Conservation (phyloP, 2,888 invertebrate species). For the Xestobium rufovillosum region DNA sequence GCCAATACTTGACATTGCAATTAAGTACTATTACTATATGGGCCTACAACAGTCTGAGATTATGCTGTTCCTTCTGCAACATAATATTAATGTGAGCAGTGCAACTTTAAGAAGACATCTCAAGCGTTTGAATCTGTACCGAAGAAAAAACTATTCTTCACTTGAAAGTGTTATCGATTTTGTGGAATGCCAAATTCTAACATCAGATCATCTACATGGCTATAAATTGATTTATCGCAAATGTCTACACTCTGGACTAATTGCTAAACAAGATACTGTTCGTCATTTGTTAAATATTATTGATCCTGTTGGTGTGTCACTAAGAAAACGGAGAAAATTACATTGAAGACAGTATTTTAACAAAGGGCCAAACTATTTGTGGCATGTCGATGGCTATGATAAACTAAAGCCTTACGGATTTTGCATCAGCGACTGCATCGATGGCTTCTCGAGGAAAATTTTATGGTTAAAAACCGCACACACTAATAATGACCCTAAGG, state of each 20-base stretch:
- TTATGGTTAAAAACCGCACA: conserved; percentile 2
- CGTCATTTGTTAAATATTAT: conserved; percentile 2
- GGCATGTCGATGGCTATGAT: conserved; percentile 3
- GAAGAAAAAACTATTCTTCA: conserved; percentile 2
- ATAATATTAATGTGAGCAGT: conserved; percentile 2
- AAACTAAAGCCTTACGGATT: conserved; percentile 1
- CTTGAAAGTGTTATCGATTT: background rate
- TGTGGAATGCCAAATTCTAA: conserved; percentile 1
- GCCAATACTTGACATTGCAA: conserved; percentile 2
- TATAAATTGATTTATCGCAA: conserved; percentile 1
- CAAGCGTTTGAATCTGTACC: conserved; percentile 2
- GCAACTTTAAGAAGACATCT: conserved; percentile 1
- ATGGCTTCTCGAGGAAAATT: background rate
- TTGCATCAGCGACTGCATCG: conserved; percentile 2
- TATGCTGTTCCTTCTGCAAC: conserved; percentile 1
- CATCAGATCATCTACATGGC: conserved; percentile 3
- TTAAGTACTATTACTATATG: conserved; percentile 1
- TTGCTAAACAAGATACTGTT: conserved; percentile 2
- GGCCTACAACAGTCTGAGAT: conserved; percentile 3
- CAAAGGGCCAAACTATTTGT: conserved; percentile 3
- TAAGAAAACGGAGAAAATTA: too few relatives aligned
- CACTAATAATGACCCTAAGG: conserved; percentile 2
- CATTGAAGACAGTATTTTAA: conserved; percentile 2
- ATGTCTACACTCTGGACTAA: conserved; percentile 3
- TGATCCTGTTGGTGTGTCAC: conserved; percentile 2